Evolutionary conservation across 2,113 vertebrate species (phyloP).

Genomic region (Orycteropus afer): DNA sequence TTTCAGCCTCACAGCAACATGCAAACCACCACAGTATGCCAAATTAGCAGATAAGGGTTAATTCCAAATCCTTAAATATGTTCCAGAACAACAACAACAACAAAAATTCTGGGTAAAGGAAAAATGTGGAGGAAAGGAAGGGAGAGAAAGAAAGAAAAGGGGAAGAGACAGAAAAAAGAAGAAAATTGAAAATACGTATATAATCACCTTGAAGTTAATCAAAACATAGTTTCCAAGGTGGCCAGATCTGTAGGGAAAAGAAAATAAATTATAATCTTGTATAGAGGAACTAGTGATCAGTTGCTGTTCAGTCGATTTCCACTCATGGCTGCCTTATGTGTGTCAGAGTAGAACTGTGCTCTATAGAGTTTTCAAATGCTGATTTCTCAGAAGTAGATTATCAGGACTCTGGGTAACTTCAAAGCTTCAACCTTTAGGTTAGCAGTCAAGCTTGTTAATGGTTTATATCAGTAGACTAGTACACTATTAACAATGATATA

Average conservation of each 20-base stretch:
- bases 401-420: no score
- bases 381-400: no score
- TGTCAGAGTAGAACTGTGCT: no score
- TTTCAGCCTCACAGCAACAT: no score
- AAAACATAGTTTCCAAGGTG: background rate
- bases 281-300: background rate
- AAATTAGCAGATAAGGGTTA: no score
- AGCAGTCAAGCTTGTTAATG: no score
- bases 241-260: background rate
- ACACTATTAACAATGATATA: background rate
- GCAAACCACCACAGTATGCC: no score
- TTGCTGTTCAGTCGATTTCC: no score
- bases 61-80: background rate
- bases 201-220: background rate
- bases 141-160: background rate
- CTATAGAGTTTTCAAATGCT: no score
- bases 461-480: no score
- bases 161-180: background rate
- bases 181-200: background rate
- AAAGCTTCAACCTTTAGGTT: no score
- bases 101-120: background rate
- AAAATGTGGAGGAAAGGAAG: background rate
- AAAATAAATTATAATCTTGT: background rate
- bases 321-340: no score
- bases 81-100: conserved; percentile 3